Conservation (phyloP, 2,113 vertebrate genomes). For the Ahaetulla prasina region DNA sequence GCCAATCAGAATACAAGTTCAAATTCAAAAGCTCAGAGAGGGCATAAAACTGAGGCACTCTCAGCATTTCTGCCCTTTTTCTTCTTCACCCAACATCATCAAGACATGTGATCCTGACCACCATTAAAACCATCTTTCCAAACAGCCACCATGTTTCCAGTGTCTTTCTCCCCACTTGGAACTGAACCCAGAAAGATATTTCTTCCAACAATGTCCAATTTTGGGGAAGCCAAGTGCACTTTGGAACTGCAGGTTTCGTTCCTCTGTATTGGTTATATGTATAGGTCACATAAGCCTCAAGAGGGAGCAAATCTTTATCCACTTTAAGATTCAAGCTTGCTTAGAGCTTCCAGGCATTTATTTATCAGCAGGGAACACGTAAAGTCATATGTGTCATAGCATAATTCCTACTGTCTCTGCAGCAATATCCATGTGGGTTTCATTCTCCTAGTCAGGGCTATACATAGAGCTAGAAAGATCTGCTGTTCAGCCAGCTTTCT, state of each 20-base stretch:
- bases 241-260: not conserved
- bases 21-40: too few species aligned
- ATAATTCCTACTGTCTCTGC: not conserved
- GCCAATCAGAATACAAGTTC: too few species aligned
- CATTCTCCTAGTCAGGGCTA: too few species aligned
- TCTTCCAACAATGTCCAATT: not conserved
- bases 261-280: not conserved
- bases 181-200: too few species aligned
- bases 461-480: not conserved
- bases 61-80: too few species aligned
- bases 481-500: not conserved
- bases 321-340: not conserved
- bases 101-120: too few species aligned
- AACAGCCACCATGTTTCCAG: too few species aligned
- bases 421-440: not conserved
- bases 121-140: too few species aligned
- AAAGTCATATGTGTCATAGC: not conserved
- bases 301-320: not conserved
- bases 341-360: not conserved
- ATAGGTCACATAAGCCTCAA: not conserved
- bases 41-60: too few species aligned
- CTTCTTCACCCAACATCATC: too few species aligned
- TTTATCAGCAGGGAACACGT: not conserved
- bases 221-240: not conserved
- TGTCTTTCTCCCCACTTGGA: too few species aligned